Evolutionary conservation across 1,140 invertebrate genomes (phyloP).

Genomic region (Pseudomyrmex cubaensis): DNA sequence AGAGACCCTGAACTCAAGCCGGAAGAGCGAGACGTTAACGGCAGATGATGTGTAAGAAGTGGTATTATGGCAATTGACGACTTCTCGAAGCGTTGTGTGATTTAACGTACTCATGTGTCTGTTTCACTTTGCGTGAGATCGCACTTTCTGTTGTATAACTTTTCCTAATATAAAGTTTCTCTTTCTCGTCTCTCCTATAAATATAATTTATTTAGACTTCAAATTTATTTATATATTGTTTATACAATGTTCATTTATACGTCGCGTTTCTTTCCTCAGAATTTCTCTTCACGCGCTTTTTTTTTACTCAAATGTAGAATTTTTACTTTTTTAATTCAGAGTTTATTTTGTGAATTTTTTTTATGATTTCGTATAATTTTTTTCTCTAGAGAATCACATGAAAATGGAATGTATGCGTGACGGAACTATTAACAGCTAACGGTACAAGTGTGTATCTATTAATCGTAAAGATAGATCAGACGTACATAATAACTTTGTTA

Average conservation of each 20-base stretch:
- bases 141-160: background rate
- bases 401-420: background rate
- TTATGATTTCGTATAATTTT: no score
- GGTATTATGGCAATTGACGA: slow-evolving; percentile 37
- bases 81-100: slow-evolving; percentile 24
- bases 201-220: no score
- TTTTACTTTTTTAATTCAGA: no score
- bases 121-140: slow-evolving; percentile 14
- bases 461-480: background rate
- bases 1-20: slow-evolving; percentile 19
- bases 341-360: no score
- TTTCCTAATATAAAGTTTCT: no score
- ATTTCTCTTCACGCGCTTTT: no score
- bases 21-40: slow-evolving; percentile 48
- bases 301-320: no score
- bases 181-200: no score
- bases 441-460: slow-evolving; percentile 13
- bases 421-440: slow-evolving; percentile 17
- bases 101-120: slow-evolving; percentile 33
- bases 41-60: slow-evolving; percentile 40
- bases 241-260: no score
- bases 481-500: background rate
- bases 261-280: no score
- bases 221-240: no score
- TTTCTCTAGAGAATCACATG: no score